phyloP scores from a whole-genome alignment of 2,888 invertebrate genomes.

The Sphinx pinastri region DNA sequence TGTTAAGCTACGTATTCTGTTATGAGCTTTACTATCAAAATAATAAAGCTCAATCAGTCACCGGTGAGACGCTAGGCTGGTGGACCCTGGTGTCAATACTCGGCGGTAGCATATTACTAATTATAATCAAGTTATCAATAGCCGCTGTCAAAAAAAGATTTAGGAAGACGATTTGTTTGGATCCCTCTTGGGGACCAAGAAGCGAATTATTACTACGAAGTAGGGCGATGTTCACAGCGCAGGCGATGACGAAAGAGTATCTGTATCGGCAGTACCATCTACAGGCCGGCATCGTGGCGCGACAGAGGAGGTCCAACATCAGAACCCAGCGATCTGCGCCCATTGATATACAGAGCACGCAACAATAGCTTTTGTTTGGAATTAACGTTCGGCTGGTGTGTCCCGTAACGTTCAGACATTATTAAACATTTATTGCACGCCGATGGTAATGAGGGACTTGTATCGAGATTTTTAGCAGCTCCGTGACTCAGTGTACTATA shows the following conservation, averaged over 20 bases:
- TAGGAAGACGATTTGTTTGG: conserved; percentile 45
- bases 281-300: conserved; percentile 65
- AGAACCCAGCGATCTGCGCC: conserved; percentile 34
- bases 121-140: conserved; percentile 42
- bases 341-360: conserved; percentile 7
- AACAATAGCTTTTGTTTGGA: background rate
- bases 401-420: background rate
- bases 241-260: conserved; percentile 81
- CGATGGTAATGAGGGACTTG: conserved; percentile 33
- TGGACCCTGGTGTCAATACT: conserved; percentile 37
- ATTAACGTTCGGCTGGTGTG: background rate
- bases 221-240: conserved; percentile 75
- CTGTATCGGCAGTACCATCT: conserved; percentile 77
- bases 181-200: conserved; percentile 68
- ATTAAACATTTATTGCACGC: conserved; percentile 15
- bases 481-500: conserved; percentile 63
- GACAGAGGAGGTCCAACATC: conserved; percentile 61
- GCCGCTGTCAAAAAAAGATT: conserved; percentile 49
- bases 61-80: conserved; percentile 37
- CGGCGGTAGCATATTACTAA: conserved; percentile 34
- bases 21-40: conserved; percentile 43
- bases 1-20: conserved; percentile 52
- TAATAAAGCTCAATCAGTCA: background rate
- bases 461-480: conserved; percentile 41
- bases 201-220: conserved; percentile 66